Conservation (phyloP, 1,140 invertebrate species). For the Hydropsyche tenuis region DNA sequence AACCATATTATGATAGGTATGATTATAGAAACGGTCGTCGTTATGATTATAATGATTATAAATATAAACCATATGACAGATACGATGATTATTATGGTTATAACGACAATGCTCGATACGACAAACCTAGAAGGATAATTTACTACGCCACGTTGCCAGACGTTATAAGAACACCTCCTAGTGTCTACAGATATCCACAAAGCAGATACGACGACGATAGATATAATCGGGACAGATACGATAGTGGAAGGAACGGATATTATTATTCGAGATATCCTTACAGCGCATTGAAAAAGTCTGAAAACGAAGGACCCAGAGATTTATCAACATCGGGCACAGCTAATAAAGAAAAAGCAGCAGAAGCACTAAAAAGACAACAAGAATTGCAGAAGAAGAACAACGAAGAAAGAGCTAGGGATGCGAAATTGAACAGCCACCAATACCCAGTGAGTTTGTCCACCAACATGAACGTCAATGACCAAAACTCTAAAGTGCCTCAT, state of each 20-base stretch:
- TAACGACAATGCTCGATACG: constrained; percentile 54
- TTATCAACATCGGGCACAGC: constrained; percentile 55
- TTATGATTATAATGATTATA: constrained; percentile 48
- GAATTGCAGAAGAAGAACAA: constrained; percentile 55
- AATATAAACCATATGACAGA: constrained; percentile 55
- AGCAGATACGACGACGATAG: constrained; percentile 57
- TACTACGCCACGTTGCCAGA: constrained; percentile 63
- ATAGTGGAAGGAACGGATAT: constrained; percentile 15
- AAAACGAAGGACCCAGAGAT: constrained; percentile 60
- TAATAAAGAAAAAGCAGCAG: constrained; percentile 58
- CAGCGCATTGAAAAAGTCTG: constrained; percentile 58
- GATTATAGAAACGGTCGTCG: constrained; percentile 54
- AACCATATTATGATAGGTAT: constrained; percentile 54
- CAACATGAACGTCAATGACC: constrained; percentile 42
- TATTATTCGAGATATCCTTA: constrained; percentile 51
- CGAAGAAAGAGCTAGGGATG: constrained; percentile 52
- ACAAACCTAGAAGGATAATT: constrained; percentile 62
- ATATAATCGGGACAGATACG: constrained; percentile 52
- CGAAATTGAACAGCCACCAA: constrained; percentile 60
- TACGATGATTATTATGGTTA: constrained; percentile 54
- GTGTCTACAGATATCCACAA: constrained; percentile 57
- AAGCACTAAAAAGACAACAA: constrained; percentile 57
- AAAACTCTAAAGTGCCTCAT: constrained; percentile 53
- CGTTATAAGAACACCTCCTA: constrained; percentile 59
- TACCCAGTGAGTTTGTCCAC: constrained; percentile 54